Base-by-base conservation (phyloP, 2,888 invertebrate species). In the Idaea straminata region DNA sequence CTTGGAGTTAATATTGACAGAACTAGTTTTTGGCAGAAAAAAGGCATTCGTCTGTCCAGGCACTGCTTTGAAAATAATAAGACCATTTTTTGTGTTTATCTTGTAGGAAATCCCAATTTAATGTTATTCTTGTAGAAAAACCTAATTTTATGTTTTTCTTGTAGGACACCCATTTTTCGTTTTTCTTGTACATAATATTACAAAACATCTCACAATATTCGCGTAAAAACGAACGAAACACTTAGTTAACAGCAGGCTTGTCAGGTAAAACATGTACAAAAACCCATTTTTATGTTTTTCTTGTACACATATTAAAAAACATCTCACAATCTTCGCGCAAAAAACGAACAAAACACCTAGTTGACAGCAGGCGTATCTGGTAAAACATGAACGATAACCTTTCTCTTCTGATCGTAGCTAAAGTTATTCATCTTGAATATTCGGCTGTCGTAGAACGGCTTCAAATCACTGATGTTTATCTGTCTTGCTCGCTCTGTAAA, bases 391-490 rank as follows among this genome's bases (percentile, higher is more conserved):
- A 98, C 88, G 74, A 99, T 98, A 35, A 97, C 93, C 83, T 97
- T 98, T 62, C 97, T 94, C 79, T 95, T 96, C 4, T 95, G 81
- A 87, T 99, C 98, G 76, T 97, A 98, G 0, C 94, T 93, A 83
- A 98, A 99, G 76, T 96, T 95, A 83, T 99, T 98, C 66, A 95
- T 94, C 80, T 95, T 96, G 89, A 99, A 99, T 75, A 98, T 93
- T 59, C 96, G 95, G 77, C 98, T 98, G 25, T 97, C 96, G 77
- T 98, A 99, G 91, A 99, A 99, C 0, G 97, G 95, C 76, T 96
- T 96, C 65, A 99, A 88, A 84, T 98, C 97, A 71, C 95, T 94
- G 67, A 99, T 97, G 83, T 98, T 97, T 74, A 99, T 96, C 87
- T 98, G 97, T 79, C 97, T 95, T 0, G 99, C 99, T 94, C 98